phyloP scores from a whole-genome alignment of 2,888 invertebrate species.

The Drosophila pseudotakahashii region DNA sequence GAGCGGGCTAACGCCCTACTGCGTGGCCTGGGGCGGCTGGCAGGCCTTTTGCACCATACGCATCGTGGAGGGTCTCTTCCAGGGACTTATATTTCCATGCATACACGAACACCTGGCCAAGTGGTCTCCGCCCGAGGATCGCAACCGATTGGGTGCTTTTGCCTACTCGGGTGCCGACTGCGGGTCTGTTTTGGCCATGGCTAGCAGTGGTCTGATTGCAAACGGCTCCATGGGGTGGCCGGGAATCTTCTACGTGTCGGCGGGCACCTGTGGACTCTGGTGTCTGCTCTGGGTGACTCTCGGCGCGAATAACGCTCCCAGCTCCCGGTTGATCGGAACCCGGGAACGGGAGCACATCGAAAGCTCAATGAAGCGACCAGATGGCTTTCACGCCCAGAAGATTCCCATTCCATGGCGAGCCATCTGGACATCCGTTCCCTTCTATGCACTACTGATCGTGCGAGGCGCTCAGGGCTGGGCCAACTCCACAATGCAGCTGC shows the following conservation, averaged over 20 bases:
- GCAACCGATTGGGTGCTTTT: constrained; percentile 86
- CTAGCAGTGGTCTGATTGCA: constrained; percentile 87
- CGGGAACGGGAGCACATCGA: constrained; percentile 87
- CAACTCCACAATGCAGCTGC: constrained; percentile 88
- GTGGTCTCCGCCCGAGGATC: constrained; percentile 88
- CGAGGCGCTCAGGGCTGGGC: constrained; percentile 89
- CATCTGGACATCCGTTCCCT: constrained; percentile 87
- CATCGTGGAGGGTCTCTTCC: constrained; percentile 88
- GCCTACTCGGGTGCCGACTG: constrained; percentile 87
- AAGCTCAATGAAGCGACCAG: constrained; percentile 78
- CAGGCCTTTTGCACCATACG: constrained; percentile 86
- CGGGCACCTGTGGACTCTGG: constrained; percentile 85
- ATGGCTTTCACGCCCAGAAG: constrained; percentile 62
- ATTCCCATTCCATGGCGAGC: constrained; percentile 87
- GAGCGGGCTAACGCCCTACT: constrained; percentile 88
- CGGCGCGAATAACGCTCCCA: constrained; percentile 86
- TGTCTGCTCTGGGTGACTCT: constrained; percentile 85
- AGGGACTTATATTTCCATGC: constrained; percentile 88
- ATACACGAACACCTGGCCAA: constrained; percentile 88
- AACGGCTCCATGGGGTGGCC: constrained; percentile 87
- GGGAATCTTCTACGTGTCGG: constrained; percentile 87
- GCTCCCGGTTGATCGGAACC: constrained; percentile 85
- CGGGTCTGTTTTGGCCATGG: constrained; percentile 88
- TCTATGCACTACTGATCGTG: constrained; percentile 85
- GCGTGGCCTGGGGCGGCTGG: constrained; percentile 88